A percentile compares a stretch with the other conserved stretches of the same genome.
Evolutionary conservation across 23 tunicate genomes (phyloP).

Genomic region (Oikopleura albicans): DNA sequence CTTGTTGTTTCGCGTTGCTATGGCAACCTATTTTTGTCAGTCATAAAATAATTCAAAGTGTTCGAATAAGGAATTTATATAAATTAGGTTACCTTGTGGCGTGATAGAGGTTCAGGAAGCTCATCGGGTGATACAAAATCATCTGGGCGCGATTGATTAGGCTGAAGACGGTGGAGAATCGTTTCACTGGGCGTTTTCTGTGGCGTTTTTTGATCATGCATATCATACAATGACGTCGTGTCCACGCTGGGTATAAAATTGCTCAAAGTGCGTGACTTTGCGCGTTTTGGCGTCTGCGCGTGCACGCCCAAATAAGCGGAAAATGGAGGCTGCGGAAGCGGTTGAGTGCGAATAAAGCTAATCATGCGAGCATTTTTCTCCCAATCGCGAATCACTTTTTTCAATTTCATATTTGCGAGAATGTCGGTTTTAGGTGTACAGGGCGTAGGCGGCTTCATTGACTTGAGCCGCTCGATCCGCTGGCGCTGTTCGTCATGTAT

Average conservation of each 20-base stretch:
- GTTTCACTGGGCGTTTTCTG: neutral
- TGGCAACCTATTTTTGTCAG: no score
- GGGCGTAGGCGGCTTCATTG: neutral
- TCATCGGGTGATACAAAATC: neutral
- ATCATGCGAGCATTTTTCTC: neutral
- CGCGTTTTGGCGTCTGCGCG: neutral
- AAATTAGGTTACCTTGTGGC: neutral
- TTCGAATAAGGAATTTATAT: no score
- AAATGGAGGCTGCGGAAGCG: neutral
- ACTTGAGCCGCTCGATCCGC: no score
- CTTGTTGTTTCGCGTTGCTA: no score
- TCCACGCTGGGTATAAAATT: neutral
- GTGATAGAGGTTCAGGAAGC: neutral
- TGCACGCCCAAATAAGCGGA: neutral
- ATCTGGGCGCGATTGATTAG: neutral
- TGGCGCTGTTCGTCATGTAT: no score
- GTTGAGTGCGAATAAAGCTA: neutral
- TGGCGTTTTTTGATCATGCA: neutral
- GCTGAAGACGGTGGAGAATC: neutral
- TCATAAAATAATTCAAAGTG: no score
- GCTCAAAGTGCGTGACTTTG: neutral
- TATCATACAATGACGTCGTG: neutral
- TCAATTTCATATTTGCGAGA: neutral
- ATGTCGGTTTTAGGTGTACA: neutral
- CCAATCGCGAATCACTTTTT: neutral